Conservation (phyloP, 2,888 invertebrate genomes). For the Aspidiotus rigidus region DNA sequence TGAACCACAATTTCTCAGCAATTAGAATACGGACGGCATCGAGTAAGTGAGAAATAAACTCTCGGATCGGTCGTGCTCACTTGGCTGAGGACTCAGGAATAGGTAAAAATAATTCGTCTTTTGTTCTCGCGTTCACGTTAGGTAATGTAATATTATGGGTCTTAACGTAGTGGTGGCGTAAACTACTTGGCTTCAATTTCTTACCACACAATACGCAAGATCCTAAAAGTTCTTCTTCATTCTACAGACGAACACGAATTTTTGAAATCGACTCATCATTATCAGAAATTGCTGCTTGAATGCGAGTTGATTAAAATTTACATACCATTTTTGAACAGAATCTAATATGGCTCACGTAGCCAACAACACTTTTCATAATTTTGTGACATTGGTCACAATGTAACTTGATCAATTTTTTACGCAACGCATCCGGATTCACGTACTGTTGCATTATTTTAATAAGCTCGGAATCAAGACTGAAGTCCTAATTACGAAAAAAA, state of each 20-base stretch:
- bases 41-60: background rate
- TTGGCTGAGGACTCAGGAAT: background rate
- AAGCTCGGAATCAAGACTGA: constrained; percentile 25
- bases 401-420: constrained; percentile 26
- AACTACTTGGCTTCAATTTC: constrained; percentile 18
- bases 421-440: constrained; percentile 29
- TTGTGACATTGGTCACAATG: constrained; percentile 33
- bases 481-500: constrained; percentile 24
- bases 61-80: background rate
- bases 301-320: background rate
- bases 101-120: background rate
- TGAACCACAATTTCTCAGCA: too few relatives aligned
- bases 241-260: background rate
- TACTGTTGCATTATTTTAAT: constrained; percentile 21
- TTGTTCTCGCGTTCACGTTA: background rate
- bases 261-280: background rate
- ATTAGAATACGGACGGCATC: background rate
- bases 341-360: constrained; percentile 35
- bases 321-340: constrained; percentile 34
- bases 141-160: constrained; percentile 9
- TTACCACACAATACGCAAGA: constrained; percentile 14
- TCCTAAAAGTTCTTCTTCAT: constrained; percentile 18
- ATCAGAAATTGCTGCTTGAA: background rate
- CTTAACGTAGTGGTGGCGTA: constrained; percentile 25
- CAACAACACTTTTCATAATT: constrained; percentile 34